A percentile compares a stretch with the other conserved stretches of the same genome.
Evolutionary conservation across 2,797 vertebrate genomes (phyloP).

Genomic region (Cheirogaleus major): DNA sequence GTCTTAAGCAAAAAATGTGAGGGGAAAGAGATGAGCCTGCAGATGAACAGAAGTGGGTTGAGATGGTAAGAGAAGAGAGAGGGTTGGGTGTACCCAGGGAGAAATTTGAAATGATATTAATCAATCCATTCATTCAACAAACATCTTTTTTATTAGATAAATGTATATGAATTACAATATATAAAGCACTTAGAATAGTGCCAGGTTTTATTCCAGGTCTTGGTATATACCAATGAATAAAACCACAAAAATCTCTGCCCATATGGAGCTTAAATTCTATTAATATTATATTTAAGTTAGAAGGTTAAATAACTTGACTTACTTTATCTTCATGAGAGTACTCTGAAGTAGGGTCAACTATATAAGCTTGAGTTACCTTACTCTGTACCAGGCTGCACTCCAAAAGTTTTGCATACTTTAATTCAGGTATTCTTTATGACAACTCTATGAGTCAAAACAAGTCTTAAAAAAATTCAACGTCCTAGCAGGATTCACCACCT

Average conservation of each 20-base stretch:
- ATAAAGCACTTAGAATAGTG: not conserved
- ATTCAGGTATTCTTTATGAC: not conserved
- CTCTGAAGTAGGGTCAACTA: not conserved
- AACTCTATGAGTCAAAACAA: not conserved
- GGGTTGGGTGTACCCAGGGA: not conserved
- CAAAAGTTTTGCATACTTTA: not conserved
- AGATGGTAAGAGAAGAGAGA: not conserved
- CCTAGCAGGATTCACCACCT: too few relatives aligned
- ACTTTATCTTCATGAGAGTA: not conserved
- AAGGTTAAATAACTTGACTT: not conserved
- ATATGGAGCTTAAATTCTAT: not conserved
- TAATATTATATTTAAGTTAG: not conserved
- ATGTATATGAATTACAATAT: not conserved
- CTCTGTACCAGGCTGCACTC: not conserved
- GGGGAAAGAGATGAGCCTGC: not conserved
- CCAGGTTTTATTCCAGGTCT: not conserved
- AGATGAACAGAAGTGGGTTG: not conserved
- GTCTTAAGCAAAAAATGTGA: not conserved
- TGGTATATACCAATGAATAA: not conserved
- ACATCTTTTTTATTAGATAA: not conserved
- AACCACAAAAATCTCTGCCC: not conserved
- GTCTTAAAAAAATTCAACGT: too few relatives aligned
- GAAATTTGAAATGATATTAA: not conserved
- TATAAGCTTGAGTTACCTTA: not conserved
- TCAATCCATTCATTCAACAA: not conserved